A percentile compares a stretch with the other conserved stretches of the same genome.
These are phyloP conservation scores for Atta colombica DNA, from an alignment of 1,140 invertebrate genomes.

Conservation along the genomic window DNA sequence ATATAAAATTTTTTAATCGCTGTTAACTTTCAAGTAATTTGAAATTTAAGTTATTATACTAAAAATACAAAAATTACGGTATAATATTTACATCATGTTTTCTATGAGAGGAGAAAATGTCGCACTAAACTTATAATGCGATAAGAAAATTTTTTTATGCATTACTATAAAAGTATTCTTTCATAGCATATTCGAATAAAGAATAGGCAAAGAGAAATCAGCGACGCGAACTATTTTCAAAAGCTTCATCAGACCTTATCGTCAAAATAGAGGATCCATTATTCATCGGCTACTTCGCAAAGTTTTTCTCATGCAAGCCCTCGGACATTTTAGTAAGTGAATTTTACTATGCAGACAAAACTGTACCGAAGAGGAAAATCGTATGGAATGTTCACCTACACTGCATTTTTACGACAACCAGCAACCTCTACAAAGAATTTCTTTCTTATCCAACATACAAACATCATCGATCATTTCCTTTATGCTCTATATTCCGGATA, in stretches of 20 bases:
- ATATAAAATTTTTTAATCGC: background rate
- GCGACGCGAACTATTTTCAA: slow-evolving; percentile 57
- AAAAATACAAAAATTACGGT: background rate
- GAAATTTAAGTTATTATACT: background rate
- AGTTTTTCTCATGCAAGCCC: slow-evolving; percentile 40
- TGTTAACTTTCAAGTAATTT: background rate
- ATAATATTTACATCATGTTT: background rate
- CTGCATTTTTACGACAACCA: slow-evolving; percentile 55
- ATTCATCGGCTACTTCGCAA: slow-evolving; percentile 63
- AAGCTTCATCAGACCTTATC: slow-evolving; percentile 45
- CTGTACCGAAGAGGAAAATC: slow-evolving; percentile 32
- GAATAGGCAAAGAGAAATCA: slow-evolving; percentile 47
- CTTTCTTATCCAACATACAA: slow-evolving; percentile 67
- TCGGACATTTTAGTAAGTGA: slow-evolving; percentile 74
- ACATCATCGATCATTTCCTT: slow-evolving; percentile 18
- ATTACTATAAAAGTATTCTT: slow-evolving; percentile 18
- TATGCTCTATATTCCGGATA: slow-evolving; percentile 1
- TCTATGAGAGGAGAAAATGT: slow-evolving; percentile 34
- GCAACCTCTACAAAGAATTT: slow-evolving; percentile 68
- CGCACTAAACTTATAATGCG: slow-evolving; percentile 31
- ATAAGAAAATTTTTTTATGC: slow-evolving; percentile 28
- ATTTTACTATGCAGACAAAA: slow-evolving; percentile 69
- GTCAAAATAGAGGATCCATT: slow-evolving; percentile 68
- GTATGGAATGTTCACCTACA: slow-evolving; percentile 64
- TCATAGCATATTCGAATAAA: background rate